Percentiles rank a stretch among this genome's conserved stretches.
Evolutionary conservation across 2,113 vertebrate genomes (phyloP).

Genomic region (Promerops cafer): DNA sequence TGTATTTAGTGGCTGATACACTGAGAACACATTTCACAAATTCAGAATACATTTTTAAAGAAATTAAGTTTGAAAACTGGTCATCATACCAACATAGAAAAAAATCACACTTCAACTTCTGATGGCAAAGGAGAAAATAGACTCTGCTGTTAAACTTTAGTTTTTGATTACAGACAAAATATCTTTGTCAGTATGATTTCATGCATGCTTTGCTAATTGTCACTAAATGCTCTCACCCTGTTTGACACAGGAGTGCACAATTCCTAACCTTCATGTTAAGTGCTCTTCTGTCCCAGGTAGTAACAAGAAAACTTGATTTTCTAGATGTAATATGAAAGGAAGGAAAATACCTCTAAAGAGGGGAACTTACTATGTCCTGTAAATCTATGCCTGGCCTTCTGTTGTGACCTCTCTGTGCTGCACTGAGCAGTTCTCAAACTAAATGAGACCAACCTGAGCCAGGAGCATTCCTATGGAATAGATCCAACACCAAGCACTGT

Average conservation of each 20-base stretch:
- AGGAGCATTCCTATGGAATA: not conserved
- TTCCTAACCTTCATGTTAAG: not conserved
- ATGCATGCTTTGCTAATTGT: not conserved
- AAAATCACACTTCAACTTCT: not conserved
- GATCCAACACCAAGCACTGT: not conserved
- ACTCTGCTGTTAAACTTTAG: not conserved
- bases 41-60: not conserved
- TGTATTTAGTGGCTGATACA: not conserved
- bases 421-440: not conserved
- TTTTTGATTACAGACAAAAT: not conserved
- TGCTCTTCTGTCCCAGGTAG: not conserved
- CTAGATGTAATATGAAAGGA: not conserved
- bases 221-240: not conserved
- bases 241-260: not conserved
- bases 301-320: not conserved
- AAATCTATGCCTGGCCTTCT: not conserved
- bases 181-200: not conserved
- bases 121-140: not conserved
- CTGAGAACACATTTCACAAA: not conserved
- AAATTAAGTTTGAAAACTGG: not conserved
- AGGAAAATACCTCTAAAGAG: not conserved
- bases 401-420: not conserved
- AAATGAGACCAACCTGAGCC: not conserved
- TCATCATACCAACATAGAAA: not conserved
- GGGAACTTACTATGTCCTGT: accelerated